These are phyloP conservation scores for Cotesia typhae DNA, from an alignment of 1,140 invertebrate genomes.

Conservation along the genomic window DNA sequence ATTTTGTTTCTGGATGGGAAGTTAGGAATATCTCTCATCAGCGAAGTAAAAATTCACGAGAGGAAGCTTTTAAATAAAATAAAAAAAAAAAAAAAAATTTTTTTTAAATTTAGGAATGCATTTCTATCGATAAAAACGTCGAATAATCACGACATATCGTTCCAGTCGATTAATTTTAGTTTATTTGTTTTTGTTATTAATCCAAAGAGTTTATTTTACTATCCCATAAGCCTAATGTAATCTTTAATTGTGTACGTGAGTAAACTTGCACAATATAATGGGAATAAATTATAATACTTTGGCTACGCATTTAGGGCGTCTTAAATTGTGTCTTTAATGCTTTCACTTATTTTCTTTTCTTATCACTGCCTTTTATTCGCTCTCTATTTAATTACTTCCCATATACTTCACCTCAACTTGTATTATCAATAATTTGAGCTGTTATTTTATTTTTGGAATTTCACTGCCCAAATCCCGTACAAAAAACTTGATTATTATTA, in stretches of 20 bases:
- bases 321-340: constrained; percentile 49
- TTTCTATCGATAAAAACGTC: constrained; percentile 8
- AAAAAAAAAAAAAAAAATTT: constrained; percentile 2
- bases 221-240: constrained; percentile 65
- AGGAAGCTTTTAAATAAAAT: constrained; percentile 19
- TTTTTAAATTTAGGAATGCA: constrained; percentile 9
- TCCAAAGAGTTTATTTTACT: constrained; percentile 65
- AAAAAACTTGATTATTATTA: constrained; percentile 21
- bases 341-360: constrained; percentile 30
- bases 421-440: constrained; percentile 47
- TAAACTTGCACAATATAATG: constrained; percentile 65
- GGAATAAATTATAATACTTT: constrained; percentile 68
- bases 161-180: constrained; percentile 22
- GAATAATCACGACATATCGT: constrained; percentile 22
- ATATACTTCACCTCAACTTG: no score
- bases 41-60: constrained; percentile 36
- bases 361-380: constrained; percentile 22
- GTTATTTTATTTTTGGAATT: constrained; percentile 42
- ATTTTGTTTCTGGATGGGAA: constrained; percentile 36
- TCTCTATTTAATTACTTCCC: constrained; percentile 30
- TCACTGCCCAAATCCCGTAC: constrained; percentile 35
- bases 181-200: constrained; percentile 45
- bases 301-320: constrained; percentile 60
- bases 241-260: constrained; percentile 63
- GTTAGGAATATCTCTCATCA: constrained; percentile 15